Base-by-base conservation (phyloP, 2,888 invertebrate species). In the Melitaea athalia region DNA sequence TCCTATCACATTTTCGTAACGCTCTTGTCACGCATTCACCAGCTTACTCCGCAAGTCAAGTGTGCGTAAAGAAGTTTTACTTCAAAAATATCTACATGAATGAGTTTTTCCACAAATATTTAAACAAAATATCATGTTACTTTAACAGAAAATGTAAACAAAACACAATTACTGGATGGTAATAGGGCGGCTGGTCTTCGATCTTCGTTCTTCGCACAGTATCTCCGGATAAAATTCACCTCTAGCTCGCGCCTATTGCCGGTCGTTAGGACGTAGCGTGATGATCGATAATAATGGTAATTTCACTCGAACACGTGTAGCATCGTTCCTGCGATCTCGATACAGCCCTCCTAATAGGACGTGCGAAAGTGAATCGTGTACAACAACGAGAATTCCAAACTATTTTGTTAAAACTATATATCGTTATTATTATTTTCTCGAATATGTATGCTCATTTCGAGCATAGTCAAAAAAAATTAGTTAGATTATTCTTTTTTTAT, bases 201-300 rank as follows among this genome's bases (percentile, higher is more conserved):
- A 59, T 66, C 47, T 64, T 52, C 60, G 67, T 60, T 66, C 42
- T 64, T 52, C 60, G 63, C 50, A 70, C 59, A 63, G 66, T 64
- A 74, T 73, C 68, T 71, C 52, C 61, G 63, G 64, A 64, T 69
- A 70, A 71, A 73, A 73, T 67, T 71, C 68, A 68, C 66, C 68
- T 69, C 62, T 67, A 59, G 49, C 61, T 64, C 68, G 71, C 74
- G 89, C 86, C 89, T 88, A 87, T 90, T 86, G 84, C 83, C 85
- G 85, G 87, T 91, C 91, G 92, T 91, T 90, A 91, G 89, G 81
- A 85, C 87, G 83, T 86, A 84, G 87, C 86, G 82, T 86, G 92
- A 92, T 91, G 90, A 91, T 91, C 92, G 92, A 92, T 92, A 92
- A 92, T 92, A 91, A 92, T 92, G 92, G 92, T 92, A 92, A 92